phyloP scores from a whole-genome alignment of 2,113 vertebrate genomes.

The Tyto alba region DNA sequence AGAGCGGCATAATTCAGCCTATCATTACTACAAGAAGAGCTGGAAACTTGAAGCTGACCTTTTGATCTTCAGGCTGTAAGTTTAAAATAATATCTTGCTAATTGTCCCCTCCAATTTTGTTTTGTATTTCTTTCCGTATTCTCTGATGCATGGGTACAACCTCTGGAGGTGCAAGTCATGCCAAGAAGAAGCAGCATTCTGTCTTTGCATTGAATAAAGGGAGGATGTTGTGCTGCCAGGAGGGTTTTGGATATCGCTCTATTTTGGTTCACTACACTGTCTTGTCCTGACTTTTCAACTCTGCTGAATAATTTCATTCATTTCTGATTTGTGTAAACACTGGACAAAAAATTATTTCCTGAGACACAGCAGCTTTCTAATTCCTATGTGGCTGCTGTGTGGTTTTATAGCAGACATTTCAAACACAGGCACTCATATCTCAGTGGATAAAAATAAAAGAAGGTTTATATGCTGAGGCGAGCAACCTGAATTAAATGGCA shows the following conservation, averaged over 20 bases:
- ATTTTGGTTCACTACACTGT: not conserved
- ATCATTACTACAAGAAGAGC: not conserved
- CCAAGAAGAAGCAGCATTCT: not conserved
- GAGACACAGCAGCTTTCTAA: not conserved
- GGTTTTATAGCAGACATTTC: not conserved
- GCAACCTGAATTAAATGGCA: not conserved
- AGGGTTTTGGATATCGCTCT: not conserved
- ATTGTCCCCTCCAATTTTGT: not conserved
- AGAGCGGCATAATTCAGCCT: not conserved
- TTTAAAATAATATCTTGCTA: not conserved
- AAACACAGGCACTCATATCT: not conserved
- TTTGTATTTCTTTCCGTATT: not conserved
- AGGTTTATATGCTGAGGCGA: not conserved
- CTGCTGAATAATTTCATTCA: not conserved
- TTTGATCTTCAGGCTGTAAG: not conserved
- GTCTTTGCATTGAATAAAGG: not conserved
- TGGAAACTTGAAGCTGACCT: not conserved
- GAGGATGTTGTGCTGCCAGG: not conserved
- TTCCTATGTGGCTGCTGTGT: not conserved
- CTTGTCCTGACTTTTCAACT: not conserved
- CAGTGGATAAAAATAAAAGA: not conserved
- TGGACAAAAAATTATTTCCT: not conserved
- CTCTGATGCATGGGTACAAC: not conserved
- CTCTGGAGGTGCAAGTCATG: not conserved
- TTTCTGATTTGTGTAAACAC: not conserved